Evolutionary conservation across 2,113 vertebrate species (phyloP).

Genomic region (Festucalex cinctus): DNA sequence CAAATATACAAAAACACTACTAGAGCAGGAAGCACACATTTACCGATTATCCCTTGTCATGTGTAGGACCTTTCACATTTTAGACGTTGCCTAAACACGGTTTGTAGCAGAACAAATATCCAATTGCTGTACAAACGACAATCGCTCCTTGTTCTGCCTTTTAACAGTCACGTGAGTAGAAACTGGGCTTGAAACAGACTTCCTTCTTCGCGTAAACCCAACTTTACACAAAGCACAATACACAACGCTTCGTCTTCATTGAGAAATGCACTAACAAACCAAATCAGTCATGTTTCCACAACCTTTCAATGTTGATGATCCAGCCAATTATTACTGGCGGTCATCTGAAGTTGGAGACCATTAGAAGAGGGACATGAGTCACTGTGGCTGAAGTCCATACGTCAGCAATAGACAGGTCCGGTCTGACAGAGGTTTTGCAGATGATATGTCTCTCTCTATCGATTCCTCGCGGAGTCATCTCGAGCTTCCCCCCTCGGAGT

Average conservation of each 20-base stretch:
- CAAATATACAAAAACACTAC: too few relatives aligned
- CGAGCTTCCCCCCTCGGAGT: conserved; percentile 11
- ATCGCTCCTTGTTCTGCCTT: not conserved
- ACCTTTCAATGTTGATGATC: not conserved
- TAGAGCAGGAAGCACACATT: too few relatives aligned
- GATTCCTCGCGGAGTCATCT: not conserved
- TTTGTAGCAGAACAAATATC: not conserved
- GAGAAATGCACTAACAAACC: not conserved
- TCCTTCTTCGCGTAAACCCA: not conserved
- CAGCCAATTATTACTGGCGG: not conserved
- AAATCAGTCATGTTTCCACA: not conserved
- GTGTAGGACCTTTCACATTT: not conserved
- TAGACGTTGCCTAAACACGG: not conserved
- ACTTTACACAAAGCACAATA: not conserved
- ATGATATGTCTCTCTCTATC: conserved; percentile 12
- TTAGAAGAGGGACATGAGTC: conserved; percentile 3
- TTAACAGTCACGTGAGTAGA: not conserved
- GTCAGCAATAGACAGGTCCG: conserved; percentile 2
- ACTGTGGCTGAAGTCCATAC: conserved; percentile 1
- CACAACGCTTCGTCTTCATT: not conserved
- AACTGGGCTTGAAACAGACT: not conserved
- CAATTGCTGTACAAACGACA: not conserved
- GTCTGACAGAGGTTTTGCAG: conserved; percentile 14
- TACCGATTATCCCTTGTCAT: not conserved
- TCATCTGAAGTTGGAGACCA: not conserved